A percentile compares a stretch with the other conserved stretches of the same genome.
Conservation (phyloP, 1,140 invertebrate genomes). For the Eufriesea mexicana region DNA sequence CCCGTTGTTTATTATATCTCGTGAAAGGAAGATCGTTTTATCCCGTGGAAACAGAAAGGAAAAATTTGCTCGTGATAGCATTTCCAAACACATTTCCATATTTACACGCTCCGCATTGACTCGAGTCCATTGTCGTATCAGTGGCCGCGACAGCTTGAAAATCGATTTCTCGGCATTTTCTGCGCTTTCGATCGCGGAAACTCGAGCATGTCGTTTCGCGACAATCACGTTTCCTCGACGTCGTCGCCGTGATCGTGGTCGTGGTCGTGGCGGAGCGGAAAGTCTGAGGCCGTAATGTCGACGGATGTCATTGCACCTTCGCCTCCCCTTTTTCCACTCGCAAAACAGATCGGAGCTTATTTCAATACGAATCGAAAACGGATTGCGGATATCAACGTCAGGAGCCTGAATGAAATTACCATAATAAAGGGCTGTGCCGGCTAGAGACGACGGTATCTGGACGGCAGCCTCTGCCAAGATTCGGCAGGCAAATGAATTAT, state of each 20-base stretch:
- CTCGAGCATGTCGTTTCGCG: constrained; percentile 2
- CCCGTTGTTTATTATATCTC: not conserved
- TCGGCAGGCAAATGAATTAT: constrained; percentile 61
- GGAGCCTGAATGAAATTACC: constrained; percentile 74
- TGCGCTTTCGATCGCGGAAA: constrained; percentile 1
- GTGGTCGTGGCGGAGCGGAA: constrained; percentile 2
- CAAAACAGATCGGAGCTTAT: constrained; percentile 69
- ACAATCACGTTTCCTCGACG: constrained; percentile 13
- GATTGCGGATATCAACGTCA: constrained; percentile 71
- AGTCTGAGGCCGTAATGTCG: constrained; percentile 29
- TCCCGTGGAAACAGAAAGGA: not conserved
- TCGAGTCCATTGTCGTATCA: constrained; percentile 5
- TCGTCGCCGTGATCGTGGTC: constrained; percentile 1
- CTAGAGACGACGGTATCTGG: constrained; percentile 42
- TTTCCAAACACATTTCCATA: not conserved
- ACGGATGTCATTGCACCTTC: constrained; percentile 40
- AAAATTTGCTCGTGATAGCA: not conserved
- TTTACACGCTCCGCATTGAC: not conserved
- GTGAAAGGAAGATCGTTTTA: not conserved
- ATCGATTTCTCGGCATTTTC: constrained; percentile 29
- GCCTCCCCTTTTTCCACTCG: constrained; percentile 9
- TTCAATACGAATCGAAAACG: constrained; percentile 74
- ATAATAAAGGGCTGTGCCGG: constrained; percentile 71
- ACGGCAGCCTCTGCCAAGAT: constrained; percentile 29
- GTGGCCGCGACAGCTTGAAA: constrained; percentile 30